Evolutionary conservation across 2,888 invertebrate genomes (phyloP).

Genomic region (Capitulum mitella): DNA sequence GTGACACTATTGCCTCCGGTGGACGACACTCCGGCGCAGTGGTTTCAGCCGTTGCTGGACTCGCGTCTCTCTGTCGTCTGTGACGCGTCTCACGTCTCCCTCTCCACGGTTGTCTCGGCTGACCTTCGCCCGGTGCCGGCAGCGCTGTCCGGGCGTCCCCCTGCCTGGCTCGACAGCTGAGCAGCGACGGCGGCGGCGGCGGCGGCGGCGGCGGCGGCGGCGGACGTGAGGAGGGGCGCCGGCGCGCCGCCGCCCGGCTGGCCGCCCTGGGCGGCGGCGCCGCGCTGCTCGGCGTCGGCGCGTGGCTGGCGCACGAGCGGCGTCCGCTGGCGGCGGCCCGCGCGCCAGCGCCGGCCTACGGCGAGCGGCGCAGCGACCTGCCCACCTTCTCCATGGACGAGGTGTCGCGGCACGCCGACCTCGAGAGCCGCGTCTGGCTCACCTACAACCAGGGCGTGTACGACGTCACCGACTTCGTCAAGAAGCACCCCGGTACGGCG

Average conservation of each 20-base stretch:
- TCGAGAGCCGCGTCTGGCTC: conserved; percentile 51
- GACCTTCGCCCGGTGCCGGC: neutral
- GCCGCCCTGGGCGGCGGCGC: neutral
- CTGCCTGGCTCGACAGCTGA: conserved; percentile 2
- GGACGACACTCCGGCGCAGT: too few species aligned
- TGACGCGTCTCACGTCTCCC: too few species aligned
- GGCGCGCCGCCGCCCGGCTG: neutral
- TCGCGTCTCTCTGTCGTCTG: too few species aligned
- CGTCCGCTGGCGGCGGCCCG: neutral
- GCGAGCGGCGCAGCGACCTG: conserved; percentile 46
- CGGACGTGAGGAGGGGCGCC: neutral
- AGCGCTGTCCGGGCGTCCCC: neutral
- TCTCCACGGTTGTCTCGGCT: too few species aligned
- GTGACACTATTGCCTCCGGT: too few species aligned
- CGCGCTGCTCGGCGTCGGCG: neutral
- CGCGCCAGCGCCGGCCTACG: neutral
- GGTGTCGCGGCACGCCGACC: conserved; percentile 61
- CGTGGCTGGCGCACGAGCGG: neutral
- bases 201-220: neutral
- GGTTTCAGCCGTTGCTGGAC: too few species aligned
- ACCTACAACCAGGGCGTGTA: conserved; percentile 68
- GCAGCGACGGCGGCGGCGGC: neutral
- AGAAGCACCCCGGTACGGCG: conserved; percentile 64
- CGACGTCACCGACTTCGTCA: conserved; percentile 84
- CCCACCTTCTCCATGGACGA: conserved; percentile 63